Percentiles rank a stretch among this genome's conserved stretches.
Evolutionary conservation across 2,113 vertebrate genomes (phyloP).

Genomic region (Bos javanicus): DNA sequence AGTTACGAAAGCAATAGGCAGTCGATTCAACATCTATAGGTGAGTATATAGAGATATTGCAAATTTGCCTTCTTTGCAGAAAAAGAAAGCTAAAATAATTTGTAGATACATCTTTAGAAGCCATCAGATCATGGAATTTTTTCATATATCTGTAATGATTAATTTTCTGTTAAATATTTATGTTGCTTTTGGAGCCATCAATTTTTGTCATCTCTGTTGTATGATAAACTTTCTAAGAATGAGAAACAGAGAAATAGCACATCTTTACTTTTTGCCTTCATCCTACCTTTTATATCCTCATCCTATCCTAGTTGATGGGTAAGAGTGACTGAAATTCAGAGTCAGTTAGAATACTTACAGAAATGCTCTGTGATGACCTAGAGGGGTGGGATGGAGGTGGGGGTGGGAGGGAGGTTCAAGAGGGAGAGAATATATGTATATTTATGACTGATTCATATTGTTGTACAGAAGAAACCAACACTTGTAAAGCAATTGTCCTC

Average conservation of each 20-base stretch:
- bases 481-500: not conserved
- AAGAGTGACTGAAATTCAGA: not conserved
- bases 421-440: not conserved
- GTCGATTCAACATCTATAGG: conserved; percentile 25
- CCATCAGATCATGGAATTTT: not conserved
- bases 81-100: not conserved
- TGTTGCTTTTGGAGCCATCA: not conserved
- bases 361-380: not conserved
- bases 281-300: not conserved
- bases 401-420: not conserved
- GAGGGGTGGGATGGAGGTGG: not conserved
- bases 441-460: not conserved
- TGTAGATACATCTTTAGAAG: not conserved
- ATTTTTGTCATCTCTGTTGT: not conserved
- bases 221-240: not conserved
- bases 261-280: not conserved
- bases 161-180: not conserved
- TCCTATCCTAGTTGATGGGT: not conserved
- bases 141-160: not conserved
- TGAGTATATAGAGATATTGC: conserved; percentile 49
- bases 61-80: conserved; percentile 20
- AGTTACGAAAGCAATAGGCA: not conserved
- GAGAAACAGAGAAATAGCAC: not conserved
- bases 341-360: not conserved
- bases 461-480: not conserved